A percentile compares a stretch with the other conserved stretches of the same genome.
These are phyloP conservation scores for Limonius californicus DNA, from an alignment of 1,140 invertebrate species.

Conservation along the genomic window DNA sequence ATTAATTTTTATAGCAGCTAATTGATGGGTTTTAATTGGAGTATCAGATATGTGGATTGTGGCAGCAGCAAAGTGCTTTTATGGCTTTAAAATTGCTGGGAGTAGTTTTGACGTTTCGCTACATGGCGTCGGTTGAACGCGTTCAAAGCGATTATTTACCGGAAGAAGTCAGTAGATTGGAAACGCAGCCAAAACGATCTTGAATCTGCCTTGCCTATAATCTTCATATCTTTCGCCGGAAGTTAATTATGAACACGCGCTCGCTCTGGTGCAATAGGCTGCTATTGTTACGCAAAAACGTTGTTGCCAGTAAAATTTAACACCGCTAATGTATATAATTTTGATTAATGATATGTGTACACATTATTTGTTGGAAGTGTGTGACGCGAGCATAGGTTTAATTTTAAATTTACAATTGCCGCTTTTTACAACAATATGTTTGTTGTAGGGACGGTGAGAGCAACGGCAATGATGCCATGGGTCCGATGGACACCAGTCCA, in stretches of 20 bases:
- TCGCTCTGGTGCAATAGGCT: neutral
- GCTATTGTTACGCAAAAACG: too few species aligned
- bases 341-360: too few species aligned
- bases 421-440: constrained; percentile 24
- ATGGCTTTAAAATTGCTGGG: neutral
- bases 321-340: too few species aligned
- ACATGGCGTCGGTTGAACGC: neutral
- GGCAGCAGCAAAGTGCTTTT: neutral
- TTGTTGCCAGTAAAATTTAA: too few species aligned
- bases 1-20: neutral
- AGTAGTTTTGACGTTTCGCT: too few species aligned
- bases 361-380: too few species aligned
- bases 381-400: too few species aligned
- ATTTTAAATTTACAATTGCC: neutral
- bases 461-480: constrained; percentile 40
- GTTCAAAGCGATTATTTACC: neutral
- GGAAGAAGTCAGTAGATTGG: constrained; percentile 1
- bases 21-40: neutral
- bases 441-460: constrained; percentile 43
- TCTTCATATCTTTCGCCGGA: neutral
- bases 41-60: neutral
- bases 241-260: neutral
- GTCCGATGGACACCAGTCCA: constrained; percentile 32
- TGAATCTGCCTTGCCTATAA: neutral
- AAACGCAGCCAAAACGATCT: neutral